Evolutionary conservation across 2,113 vertebrate species (phyloP).

Genomic region (Pterocles orientalis): DNA sequence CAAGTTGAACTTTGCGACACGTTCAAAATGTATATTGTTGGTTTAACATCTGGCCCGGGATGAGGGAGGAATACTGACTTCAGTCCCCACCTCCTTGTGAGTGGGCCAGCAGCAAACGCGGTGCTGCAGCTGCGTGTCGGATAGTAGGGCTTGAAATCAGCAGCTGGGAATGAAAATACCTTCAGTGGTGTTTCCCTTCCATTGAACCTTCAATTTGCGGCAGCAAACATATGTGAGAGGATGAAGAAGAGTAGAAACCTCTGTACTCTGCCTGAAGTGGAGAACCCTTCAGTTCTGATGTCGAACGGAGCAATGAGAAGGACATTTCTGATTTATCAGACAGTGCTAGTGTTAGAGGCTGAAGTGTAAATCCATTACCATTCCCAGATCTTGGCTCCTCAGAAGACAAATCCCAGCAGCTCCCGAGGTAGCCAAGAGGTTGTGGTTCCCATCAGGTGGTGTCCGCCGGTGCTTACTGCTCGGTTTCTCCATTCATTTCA

Average conservation of each 20-base stretch:
- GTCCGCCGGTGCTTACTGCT: fast-evolving
- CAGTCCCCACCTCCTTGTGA: not conserved
- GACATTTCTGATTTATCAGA: not conserved
- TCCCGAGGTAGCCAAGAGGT: not conserved
- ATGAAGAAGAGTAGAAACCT: not conserved
- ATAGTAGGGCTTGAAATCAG: not conserved
- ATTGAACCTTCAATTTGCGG: not conserved
- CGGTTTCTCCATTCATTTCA: fast-evolving
- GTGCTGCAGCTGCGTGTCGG: fast-evolving
- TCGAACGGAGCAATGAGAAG: not conserved
- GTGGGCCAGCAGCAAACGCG: fast-evolving
- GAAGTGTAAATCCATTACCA: not conserved
- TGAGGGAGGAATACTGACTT: not conserved
- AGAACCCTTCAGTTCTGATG: not conserved
- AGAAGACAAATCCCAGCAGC: not conserved
- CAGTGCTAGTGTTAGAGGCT: not conserved
- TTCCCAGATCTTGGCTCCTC: not conserved
- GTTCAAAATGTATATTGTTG: not conserved
- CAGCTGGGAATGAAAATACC: not conserved
- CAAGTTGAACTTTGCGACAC: not conserved
- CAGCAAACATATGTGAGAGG: not conserved
- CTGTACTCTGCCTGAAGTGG: fast-evolving
- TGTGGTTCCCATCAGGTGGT: not conserved
- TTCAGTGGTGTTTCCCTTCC: not conserved
- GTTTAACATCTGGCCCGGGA: not conserved